phyloP scores from a whole-genome alignment of 2,113 vertebrate species.

The Jacana jacana region DNA sequence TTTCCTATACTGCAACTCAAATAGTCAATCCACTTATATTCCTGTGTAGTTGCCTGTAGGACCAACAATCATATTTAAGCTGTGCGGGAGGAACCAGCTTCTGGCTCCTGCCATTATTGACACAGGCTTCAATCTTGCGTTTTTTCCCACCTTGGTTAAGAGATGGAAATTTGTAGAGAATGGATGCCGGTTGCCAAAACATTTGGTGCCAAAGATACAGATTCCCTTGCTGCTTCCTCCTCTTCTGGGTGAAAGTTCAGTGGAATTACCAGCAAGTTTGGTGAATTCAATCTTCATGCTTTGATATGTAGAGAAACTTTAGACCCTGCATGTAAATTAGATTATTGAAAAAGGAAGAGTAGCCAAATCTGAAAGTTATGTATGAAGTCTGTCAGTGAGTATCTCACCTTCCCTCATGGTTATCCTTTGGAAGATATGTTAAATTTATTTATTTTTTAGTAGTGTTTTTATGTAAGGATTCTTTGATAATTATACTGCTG shows the following conservation, averaged over 20 bases:
- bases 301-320: neutral
- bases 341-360: neutral
- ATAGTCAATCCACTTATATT: neutral
- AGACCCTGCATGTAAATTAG: neutral
- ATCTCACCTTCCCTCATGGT: neutral
- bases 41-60: neutral
- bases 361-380: neutral
- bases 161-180: neutral
- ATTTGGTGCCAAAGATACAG: neutral
- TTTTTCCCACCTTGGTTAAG: neutral
- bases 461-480: neutral
- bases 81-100: neutral
- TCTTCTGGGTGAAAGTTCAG: rapidly evolving
- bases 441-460: neutral
- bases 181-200: neutral
- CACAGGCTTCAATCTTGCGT: neutral
- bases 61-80: neutral
- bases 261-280: neutral
- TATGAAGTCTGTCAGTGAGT: neutral
- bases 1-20: rapidly evolving
- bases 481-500: neutral
- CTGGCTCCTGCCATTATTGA: neutral
- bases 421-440: neutral
- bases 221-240: neutral
- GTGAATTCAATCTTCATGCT: neutral